Percentiles rank a stretch among this genome's conserved stretches.
These are phyloP conservation scores for honey bee (Apis mellifera) DNA, from an alignment of 1,140 invertebrate species.

Conservation along the genomic window DNA sequence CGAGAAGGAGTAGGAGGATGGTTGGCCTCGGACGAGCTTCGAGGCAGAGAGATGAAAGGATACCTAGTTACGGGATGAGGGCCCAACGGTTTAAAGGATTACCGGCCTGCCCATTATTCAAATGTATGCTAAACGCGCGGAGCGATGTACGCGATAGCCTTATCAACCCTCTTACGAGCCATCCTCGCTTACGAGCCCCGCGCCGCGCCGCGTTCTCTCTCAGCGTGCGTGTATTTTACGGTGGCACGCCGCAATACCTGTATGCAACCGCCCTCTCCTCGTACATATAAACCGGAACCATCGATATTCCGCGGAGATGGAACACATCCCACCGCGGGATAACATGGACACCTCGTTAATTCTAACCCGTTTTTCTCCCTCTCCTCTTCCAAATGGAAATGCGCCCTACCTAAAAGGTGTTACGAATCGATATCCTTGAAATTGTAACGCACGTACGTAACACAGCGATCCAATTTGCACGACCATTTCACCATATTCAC, in stretches of 20 bases:
- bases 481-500: background rate
- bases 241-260: slow-evolving; percentile 59
- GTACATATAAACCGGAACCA: slow-evolving; percentile 2
- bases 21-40: slow-evolving; percentile 68
- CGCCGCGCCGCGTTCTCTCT: slow-evolving; percentile 4
- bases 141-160: slow-evolving; percentile 79
- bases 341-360: slow-evolving; percentile 7
- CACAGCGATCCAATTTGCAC: background rate
- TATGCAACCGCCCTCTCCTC: background rate
- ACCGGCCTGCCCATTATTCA: slow-evolving; percentile 81
- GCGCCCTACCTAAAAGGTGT: background rate
- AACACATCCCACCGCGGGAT: background rate
- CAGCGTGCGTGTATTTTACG: slow-evolving; percentile 58
- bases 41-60: slow-evolving; percentile 80
- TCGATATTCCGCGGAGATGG: slow-evolving; percentile 34
- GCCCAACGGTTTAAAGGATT: slow-evolving; percentile 80
- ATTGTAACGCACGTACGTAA: background rate
- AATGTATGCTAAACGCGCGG: slow-evolving; percentile 81
- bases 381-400: slow-evolving; percentile 4
- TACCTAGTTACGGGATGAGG: slow-evolving; percentile 81
- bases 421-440: slow-evolving; percentile 9
- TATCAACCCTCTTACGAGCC: slow-evolving; percentile 77
- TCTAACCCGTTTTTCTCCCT: slow-evolving; percentile 12
- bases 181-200: slow-evolving; percentile 37
- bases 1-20: slow-evolving; percentile 25